phyloP scores from a whole-genome alignment of 1,140 invertebrate genomes.

The Hyphantria cunea region DNA sequence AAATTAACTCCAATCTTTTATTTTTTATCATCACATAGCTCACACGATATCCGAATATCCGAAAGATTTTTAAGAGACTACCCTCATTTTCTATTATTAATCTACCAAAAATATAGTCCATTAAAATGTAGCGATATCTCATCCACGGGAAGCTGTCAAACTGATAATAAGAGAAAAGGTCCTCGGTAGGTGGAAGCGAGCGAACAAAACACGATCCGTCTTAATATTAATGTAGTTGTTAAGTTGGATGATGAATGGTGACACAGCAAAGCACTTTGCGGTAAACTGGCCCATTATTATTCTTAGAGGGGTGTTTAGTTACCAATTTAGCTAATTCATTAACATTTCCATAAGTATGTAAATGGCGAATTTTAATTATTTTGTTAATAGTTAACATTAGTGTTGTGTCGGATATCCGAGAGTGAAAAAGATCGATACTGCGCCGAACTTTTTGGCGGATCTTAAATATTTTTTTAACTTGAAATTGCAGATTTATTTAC shows the following conservation, averaged over 20 bases:
- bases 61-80: conserved; percentile 9
- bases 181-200: conserved; percentile 40
- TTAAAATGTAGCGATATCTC: conserved; percentile 54
- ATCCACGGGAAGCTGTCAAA: conserved; percentile 56
- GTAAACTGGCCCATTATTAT: conserved; percentile 67
- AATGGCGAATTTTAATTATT: conserved; percentile 3
- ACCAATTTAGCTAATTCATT: conserved; percentile 51
- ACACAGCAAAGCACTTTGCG: conserved; percentile 75
- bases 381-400: not conserved
- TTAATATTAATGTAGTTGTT: conserved; percentile 70
- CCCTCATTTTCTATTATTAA: conserved; percentile 18
- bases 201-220: conserved; percentile 56
- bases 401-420: not conserved
- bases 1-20: conserved; percentile 14
- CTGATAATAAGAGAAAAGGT: conserved; percentile 52
- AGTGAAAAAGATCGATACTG: no score
- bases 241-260: conserved; percentile 63
- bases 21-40: conserved; percentile 16
- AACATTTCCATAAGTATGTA: conserved; percentile 27
- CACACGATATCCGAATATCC: conserved; percentile 2
- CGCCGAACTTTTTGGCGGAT: not conserved
- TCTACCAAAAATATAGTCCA: conserved; percentile 30
- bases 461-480: not conserved
- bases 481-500: no score
- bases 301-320: conserved; percentile 59